Evolutionary conservation across 2,888 invertebrate species (phyloP).

Genomic region (Cantharis nigra): DNA sequence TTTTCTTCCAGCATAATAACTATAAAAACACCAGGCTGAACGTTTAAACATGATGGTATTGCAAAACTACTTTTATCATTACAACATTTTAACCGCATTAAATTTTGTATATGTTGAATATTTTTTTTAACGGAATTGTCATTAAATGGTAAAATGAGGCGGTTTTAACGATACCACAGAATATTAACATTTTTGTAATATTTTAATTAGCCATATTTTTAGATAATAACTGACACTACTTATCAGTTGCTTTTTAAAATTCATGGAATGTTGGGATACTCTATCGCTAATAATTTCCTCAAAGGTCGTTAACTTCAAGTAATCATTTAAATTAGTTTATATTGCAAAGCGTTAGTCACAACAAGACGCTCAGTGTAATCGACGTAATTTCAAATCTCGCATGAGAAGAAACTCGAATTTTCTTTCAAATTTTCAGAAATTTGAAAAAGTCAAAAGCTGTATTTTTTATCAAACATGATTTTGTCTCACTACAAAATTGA

Average conservation of each 20-base stretch:
- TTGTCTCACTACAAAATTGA: neutral
- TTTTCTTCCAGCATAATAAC: neutral
- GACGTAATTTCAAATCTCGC: neutral
- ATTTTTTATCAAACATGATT: no score
- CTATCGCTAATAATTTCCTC: neutral
- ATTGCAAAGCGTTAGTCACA: neutral
- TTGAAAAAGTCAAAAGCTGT: no score
- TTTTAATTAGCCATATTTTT: neutral
- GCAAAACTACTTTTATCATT: neutral
- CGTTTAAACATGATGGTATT: neutral
- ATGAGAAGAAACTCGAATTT: neutral
- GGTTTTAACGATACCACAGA: neutral
- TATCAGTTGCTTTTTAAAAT: neutral
- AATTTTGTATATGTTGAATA: neutral
- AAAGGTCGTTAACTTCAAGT: neutral
- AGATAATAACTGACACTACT: neutral
- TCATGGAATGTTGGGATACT: neutral
- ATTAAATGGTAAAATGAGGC: neutral
- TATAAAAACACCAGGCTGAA: neutral
- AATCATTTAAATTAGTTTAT: neutral
- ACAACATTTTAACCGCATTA: neutral
- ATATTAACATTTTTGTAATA: neutral
- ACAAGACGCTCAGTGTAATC: neutral
- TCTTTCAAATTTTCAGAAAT: no score
- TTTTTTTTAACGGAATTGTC: neutral